Evolutionary conservation across 2,888 invertebrate species (phyloP).

Genomic region (Noctua janthe): DNA sequence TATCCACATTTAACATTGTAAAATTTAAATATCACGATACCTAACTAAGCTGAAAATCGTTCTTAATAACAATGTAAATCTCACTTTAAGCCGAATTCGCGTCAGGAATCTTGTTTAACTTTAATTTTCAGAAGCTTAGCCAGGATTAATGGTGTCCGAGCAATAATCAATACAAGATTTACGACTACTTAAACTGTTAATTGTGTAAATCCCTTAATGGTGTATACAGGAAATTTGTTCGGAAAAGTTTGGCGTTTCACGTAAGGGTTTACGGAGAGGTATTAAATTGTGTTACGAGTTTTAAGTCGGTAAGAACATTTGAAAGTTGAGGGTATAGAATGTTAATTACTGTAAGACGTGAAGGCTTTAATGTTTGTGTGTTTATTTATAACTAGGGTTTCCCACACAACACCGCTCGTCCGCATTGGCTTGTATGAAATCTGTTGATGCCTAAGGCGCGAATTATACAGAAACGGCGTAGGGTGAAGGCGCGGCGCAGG

Average conservation of each 20-base stretch:
- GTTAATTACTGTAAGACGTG: constrained; percentile 5
- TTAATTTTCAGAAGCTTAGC: constrained; percentile 40
- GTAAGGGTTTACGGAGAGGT: constrained; percentile 11
- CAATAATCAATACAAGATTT: constrained; percentile 45
- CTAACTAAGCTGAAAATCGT: constrained; percentile 20
- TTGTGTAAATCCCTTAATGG: constrained; percentile 30
- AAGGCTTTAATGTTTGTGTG: not conserved
- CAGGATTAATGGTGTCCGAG: constrained; percentile 43
- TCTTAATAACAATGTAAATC: constrained; percentile 31
- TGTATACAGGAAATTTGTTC: constrained; percentile 40
- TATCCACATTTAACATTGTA: not conserved
- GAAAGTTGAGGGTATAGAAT: constrained; percentile 4
- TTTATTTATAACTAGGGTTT: not conserved
- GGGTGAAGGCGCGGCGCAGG: too few relatives aligned
- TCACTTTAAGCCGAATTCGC: constrained; percentile 14
- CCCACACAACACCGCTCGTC: not conserved
- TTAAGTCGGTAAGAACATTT: constrained; percentile 28
- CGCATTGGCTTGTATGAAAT: not conserved
- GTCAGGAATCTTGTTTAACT: constrained; percentile 41
- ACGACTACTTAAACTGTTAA: constrained; percentile 38
- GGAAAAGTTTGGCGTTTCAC: constrained; percentile 37
- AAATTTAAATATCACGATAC: not conserved
- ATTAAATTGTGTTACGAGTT: constrained; percentile 34
- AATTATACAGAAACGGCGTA: too few relatives aligned
- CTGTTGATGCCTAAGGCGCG: not conserved